These are phyloP conservation scores for Trogon surrucura DNA, from an alignment of 2,113 vertebrate species.

Conservation along the genomic window DNA sequence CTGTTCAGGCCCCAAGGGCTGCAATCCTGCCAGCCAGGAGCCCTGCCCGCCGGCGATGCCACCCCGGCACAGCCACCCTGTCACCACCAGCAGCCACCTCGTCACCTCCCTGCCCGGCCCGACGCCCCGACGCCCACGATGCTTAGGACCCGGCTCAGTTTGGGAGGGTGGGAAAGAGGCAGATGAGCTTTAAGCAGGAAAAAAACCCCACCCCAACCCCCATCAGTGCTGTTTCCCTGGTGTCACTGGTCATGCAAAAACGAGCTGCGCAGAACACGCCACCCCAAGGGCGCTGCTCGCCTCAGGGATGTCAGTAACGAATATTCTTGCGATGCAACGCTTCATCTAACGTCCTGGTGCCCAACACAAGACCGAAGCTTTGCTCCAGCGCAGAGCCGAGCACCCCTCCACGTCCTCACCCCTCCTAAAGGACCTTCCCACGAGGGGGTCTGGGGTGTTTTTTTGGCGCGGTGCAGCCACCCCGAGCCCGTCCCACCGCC, in stretches of 20 bases:
- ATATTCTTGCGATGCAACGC: rapidly evolving
- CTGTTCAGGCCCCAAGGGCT: rapidly evolving
- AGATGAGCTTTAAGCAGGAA: neutral
- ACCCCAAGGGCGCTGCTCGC: rapidly evolving
- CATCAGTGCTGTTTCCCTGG: rapidly evolving
- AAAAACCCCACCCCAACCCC: neutral
- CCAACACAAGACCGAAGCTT: rapidly evolving
- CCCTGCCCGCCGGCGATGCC: neutral
- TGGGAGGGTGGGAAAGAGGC: neutral
- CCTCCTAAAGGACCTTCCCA: rapidly evolving
- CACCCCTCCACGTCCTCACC: neutral
- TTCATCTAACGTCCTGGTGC: rapidly evolving
- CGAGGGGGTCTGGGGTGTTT: neutral
- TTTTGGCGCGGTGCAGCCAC: neutral
- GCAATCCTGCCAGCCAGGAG: rapidly evolving
- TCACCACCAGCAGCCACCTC: neutral
- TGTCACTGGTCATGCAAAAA: neutral
- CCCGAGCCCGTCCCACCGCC: rapidly evolving
- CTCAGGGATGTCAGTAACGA: rapidly evolving
- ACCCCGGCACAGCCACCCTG: neutral
- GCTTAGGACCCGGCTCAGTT: neutral
- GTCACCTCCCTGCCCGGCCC: neutral
- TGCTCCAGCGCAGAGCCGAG: rapidly evolving
- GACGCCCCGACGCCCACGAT: rapidly evolving
- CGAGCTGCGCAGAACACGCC: neutral